Evolutionary conservation across 2,797 vertebrate genomes (phyloP).

Genomic region (Vireo griseus): DNA sequence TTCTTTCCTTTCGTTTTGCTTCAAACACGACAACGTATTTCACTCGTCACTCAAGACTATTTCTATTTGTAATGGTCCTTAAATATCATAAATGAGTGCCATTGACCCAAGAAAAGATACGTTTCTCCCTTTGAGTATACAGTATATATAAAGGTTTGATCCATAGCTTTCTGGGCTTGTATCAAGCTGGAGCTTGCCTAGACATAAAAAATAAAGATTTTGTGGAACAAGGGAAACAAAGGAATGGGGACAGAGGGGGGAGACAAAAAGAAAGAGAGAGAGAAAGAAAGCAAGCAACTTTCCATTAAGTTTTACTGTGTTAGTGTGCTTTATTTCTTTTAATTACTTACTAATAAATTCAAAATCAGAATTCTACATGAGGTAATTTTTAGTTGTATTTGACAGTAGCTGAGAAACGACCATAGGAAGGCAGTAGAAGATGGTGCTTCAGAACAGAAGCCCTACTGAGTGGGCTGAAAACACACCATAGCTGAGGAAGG

Average conservation of each 20-base stretch:
- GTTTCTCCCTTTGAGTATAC: neutral
- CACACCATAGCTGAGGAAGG: neutral
- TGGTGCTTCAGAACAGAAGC: neutral
- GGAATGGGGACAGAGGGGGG: fast-evolving
- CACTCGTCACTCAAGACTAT: neutral
- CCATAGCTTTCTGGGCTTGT: neutral
- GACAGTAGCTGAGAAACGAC: neutral
- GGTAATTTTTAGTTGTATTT: neutral
- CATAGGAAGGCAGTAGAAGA: neutral
- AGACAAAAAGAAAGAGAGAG: neutral
- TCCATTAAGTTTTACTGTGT: neutral
- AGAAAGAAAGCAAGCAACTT: neutral
- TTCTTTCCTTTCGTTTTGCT: neutral
- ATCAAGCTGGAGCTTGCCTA: neutral
- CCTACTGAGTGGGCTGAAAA: neutral
- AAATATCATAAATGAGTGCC: neutral
- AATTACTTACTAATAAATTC: neutral
- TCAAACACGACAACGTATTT: neutral
- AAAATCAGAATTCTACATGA: neutral
- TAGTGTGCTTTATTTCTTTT: neutral
- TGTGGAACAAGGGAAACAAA: neutral
- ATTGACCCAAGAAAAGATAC: neutral
- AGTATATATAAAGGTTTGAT: neutral
- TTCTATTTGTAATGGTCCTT: neutral
- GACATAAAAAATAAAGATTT: neutral